phyloP scores from a whole-genome alignment of 2,113 vertebrate species.

The Corythornis vintsioides region DNA sequence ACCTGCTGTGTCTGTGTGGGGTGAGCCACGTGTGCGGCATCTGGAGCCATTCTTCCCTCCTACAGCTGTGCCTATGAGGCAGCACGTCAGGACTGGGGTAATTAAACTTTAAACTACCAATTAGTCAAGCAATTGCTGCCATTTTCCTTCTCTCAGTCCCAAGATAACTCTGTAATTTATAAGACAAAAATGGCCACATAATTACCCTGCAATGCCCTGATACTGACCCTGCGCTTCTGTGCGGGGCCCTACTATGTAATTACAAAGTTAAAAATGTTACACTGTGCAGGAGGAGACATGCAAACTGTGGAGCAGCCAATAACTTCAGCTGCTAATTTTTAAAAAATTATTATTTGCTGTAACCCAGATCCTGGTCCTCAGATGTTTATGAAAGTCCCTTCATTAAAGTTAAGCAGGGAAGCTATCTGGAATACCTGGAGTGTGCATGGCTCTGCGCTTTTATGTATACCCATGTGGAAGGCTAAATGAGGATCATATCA shows the following conservation, averaged over 20 bases:
- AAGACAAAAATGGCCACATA: slow-evolving; percentile 68
- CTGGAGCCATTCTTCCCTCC: background rate
- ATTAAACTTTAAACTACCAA: slow-evolving; percentile 78
- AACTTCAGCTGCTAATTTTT: background rate
- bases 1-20: fast-evolving
- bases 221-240: slow-evolving; percentile 37
- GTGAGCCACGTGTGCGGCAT: background rate
- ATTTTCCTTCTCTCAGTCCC: slow-evolving; percentile 52
- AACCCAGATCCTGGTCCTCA: background rate
- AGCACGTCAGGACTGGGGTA: slow-evolving; percentile 33
- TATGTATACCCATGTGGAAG: background rate
- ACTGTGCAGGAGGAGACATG: background rate
- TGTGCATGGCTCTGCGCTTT: fast-evolving
- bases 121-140: slow-evolving; percentile 72
- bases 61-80: background rate
- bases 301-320: background rate
- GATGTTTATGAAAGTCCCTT: background rate
- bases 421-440: background rate
- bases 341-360: background rate
- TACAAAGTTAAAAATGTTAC: slow-evolving; percentile 56
- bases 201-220: slow-evolving; percentile 58
- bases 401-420: background rate
- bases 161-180: slow-evolving; percentile 70
- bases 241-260: slow-evolving; percentile 42
- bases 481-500: background rate